Evolutionary conservation across 2,888 invertebrate species (phyloP), one percentile per base, ranked within the genome.

Genomic region (Perizoma flavofasciatum): DNA sequence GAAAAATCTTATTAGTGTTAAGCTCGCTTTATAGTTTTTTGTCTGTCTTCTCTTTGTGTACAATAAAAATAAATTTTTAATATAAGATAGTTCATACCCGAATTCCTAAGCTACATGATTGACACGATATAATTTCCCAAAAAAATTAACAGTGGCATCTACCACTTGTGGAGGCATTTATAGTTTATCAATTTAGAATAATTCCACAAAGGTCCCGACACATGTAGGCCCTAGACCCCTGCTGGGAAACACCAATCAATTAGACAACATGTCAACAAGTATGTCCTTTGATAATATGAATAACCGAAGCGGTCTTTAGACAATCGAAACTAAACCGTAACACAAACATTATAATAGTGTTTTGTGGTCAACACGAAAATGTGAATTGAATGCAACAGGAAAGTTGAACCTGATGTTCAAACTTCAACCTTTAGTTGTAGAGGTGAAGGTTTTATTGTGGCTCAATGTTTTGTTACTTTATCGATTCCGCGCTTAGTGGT

Each of bases 231-330:
- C 80, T 82, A 84, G 84, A 84, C 86, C 88, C 92, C 91, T 85
- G 79, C 89, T 73, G 92, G 73, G 92, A 86, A 88, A 84, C 87
- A 87, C 90, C 90, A 85, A 91, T 92, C 92, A 92, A 92, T 92
- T 91, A 92, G 90, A 91, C 86, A 90, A 90, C 90, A 89, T 92
- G 91, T 92, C 92, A 92, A 92, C 92, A 91, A 91, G 89, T 92
- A 81, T 87, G 90, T 89, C 88, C 86, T 87, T 89, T 85, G 83
- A 86, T 86, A 88, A 85, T 77, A 79, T 79, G 77, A 78, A 79
- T 81, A 79, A 81, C 82, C 83, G 81, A 80, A 74, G 68, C 69
- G 62, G 67, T 65, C 63, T 41, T 64, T 58, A 73, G 63, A 69
- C 79, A 79, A 73, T 75, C 78, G 55, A 88, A 87, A 83, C 67